Percentiles rank a stretch among this genome's conserved stretches.
phyloP scores from a whole-genome alignment of 2,797 vertebrate species.

The Notoglanidium macrostoma region DNA sequence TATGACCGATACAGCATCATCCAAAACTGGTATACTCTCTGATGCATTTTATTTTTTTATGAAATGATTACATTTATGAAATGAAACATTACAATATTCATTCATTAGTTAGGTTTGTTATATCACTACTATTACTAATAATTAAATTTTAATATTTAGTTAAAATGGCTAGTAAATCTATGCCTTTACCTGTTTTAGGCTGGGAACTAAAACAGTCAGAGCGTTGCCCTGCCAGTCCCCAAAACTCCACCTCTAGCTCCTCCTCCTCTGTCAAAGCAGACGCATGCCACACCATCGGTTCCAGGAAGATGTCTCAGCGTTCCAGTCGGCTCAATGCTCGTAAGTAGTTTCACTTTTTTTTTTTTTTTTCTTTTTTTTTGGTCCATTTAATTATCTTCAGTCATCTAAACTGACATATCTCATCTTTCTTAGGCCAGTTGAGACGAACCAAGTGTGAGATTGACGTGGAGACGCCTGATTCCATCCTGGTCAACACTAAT shows the following conservation, averaged over 20 bases:
- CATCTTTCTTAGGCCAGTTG: constrained; percentile 82
- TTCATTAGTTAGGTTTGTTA: background rate
- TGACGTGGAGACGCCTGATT: constrained; percentile 97
- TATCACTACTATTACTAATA: background rate
- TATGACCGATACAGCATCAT: constrained; percentile 70
- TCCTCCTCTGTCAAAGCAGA: constrained; percentile 79
- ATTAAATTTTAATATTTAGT: background rate
- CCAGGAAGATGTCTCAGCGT: constrained; percentile 87
- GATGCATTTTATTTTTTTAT: background rate
- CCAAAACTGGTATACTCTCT: constrained; percentile 73
- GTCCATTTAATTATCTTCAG: background rate
- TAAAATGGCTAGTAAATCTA: background rate
- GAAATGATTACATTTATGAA: too few relatives aligned
- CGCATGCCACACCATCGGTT: constrained; percentile 75
- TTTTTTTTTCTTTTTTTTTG: constrained; percentile 13
- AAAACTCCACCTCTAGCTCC: constrained; percentile 72
- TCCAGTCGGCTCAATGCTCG: constrained; percentile 87
- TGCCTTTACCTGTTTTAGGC: constrained; percentile 53
- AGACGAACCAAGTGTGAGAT: constrained; percentile 91
- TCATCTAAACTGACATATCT: constrained; percentile 17
- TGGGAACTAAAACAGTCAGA: constrained; percentile 81
- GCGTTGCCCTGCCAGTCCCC: constrained; percentile 70
- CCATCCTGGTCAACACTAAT: constrained; percentile 98
- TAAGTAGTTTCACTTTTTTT: constrained; percentile 67
- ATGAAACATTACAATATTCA: background rate